Evolutionary conservation across 2,797 vertebrate genomes (phyloP).

Genomic region (Luscinia luscinia): DNA sequence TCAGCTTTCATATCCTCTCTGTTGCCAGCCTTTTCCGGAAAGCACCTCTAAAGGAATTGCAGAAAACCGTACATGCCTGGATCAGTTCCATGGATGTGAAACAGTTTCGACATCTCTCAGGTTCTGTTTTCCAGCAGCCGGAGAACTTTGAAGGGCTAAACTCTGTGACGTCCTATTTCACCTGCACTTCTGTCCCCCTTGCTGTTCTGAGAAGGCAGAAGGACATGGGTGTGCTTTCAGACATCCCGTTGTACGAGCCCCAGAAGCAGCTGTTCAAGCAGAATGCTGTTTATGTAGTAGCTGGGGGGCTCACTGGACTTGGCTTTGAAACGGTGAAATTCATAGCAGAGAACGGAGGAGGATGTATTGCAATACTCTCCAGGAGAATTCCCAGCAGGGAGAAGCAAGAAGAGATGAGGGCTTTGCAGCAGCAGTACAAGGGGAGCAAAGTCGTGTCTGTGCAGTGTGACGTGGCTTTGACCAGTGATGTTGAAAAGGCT

Average conservation of each 20-base stretch:
- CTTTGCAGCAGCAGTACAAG: conserved; percentile 69
- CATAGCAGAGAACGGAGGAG: conserved; percentile 82
- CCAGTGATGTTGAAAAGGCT: conserved; percentile 72
- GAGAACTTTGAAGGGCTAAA: neutral
- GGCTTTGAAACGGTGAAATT: conserved; percentile 90
- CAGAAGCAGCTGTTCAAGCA: conserved; percentile 76
- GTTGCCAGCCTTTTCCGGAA: conserved; percentile 81
- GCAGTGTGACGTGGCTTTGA: conserved; percentile 79
- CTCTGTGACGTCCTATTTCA: conserved; percentile 75
- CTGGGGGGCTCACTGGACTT: conserved; percentile 86
- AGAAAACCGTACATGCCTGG: conserved; percentile 76
- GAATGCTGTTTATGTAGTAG: conserved; percentile 82
- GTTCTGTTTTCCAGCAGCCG: conserved; percentile 74
- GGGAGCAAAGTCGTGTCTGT: conserved; percentile 71
- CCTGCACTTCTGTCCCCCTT: conserved; percentile 70
- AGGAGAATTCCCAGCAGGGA: conserved; percentile 74
- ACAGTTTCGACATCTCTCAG: conserved; percentile 57
- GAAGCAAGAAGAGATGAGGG: conserved; percentile 75
- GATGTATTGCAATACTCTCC: conserved; percentile 81
- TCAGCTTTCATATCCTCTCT: conserved; percentile 75
- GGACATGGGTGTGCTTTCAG: conserved; percentile 39
- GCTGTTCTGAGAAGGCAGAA: conserved; percentile 65
- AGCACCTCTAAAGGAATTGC: conserved; percentile 75
- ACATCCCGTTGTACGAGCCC: conserved; percentile 74
- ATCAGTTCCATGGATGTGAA: conserved; percentile 75